Base-by-base conservation (phyloP, 2,113 vertebrate genomes). In the Rhea americana region DNA sequence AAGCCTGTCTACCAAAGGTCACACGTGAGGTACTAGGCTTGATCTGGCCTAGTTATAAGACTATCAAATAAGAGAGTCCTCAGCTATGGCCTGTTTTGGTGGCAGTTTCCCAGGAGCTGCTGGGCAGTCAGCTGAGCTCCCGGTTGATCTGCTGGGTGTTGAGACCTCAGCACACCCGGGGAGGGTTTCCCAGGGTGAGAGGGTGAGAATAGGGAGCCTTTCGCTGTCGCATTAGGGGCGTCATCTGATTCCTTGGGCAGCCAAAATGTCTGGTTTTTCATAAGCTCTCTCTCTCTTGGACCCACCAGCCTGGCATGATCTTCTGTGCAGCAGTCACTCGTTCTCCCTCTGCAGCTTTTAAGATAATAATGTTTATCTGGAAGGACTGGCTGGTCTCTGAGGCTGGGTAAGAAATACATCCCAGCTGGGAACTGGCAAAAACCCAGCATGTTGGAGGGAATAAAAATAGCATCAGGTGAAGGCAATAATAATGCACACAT, bases 301-400 rank as follows among this genome's bases (percentile, higher is more conserved):
- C 17, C 35, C 1, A 3, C 55, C 26, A 32, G 11, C 7, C 72
- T 96, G 79, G 47, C 65, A 32, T 35, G 26, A 21, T 78, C 53
- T 68, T 55, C 51, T n/a, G 11, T 51, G 61, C 63, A 68, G 48
- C 59, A 0, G 1, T 85, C 2, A 1, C 51, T 92, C 6, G 1
- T 89, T 28, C 41, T 87, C 28, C 43, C 37, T 67, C 68, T 75
- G 39, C 82, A 85, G 68, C 53, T 88, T 93, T 78, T 91, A 73
- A 53, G 92, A 85, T 73, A 89, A 77, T 47, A 35, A 48, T 19
- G 14, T 77, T 89, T 95, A 45, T 85, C 59, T 92, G 82, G 72
- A 74, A 88, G 72, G 72, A 39, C 65, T 94, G 79, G 56, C 72
- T 82, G 78, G 17, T 55, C 51, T 73, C 76, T 84, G 80, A 63